Conservation (phyloP, 2,888 invertebrate genomes). For the Eucera pruinosa region DNA sequence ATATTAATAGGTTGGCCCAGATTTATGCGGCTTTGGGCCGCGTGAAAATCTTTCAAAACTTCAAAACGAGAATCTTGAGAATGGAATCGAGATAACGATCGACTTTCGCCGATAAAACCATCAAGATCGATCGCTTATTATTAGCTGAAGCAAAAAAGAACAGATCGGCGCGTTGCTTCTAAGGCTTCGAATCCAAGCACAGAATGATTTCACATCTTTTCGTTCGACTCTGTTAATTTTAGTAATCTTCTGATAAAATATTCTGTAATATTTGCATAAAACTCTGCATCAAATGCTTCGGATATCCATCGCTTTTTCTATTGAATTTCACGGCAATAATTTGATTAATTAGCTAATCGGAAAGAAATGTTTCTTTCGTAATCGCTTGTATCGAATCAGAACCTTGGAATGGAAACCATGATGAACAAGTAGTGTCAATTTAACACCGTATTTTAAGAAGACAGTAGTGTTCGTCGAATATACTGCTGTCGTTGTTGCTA, state of each 20-base stretch:
- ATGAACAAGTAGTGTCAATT: conserved; percentile 23
- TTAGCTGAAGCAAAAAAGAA: not conserved
- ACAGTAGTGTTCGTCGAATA: conserved; percentile 6
- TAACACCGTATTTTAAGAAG: conserved; percentile 5
- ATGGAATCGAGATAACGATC: not conserved
- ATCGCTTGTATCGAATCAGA: not conserved
- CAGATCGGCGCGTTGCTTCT: too few species aligned
- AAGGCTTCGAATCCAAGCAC: too few species aligned
- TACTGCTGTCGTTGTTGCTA: not conserved
- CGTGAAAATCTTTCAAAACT: conserved; percentile 6
- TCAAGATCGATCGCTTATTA: not conserved
- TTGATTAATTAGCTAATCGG: not conserved
- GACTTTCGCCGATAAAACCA: not conserved
- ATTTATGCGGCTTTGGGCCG: conserved; percentile 9
- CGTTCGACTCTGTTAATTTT: not conserved
- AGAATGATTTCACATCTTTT: too few species aligned
- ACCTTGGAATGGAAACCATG: not conserved
- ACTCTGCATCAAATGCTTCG: not conserved
- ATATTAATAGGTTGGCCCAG: conserved; percentile 34
- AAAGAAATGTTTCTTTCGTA: not conserved
- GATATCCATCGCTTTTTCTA: not conserved
- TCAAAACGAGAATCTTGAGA: too few species aligned
- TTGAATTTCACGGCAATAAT: not conserved
- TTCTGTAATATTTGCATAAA: not conserved
- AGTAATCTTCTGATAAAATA: not conserved